Evolutionary conservation across 1,140 invertebrate genomes (phyloP).

Genomic region (Drosophila seguyi): DNA sequence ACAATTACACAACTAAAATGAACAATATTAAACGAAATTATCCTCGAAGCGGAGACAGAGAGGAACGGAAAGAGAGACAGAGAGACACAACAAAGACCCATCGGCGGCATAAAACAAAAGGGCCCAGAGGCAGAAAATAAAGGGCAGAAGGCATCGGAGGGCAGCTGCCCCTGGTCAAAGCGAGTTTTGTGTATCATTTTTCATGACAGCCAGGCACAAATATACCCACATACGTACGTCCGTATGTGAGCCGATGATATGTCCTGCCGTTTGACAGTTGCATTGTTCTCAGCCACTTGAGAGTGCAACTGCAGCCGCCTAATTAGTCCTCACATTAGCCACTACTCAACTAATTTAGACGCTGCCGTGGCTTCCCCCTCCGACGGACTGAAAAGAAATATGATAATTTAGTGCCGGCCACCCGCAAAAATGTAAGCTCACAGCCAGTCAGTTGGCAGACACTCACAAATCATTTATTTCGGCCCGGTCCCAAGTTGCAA

Average conservation of each 20-base stretch:
- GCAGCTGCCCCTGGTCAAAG: slow-evolving; percentile 65
- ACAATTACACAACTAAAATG: slow-evolving; percentile 84
- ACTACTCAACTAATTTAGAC: slow-evolving; percentile 39
- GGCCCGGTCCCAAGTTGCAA: slow-evolving; percentile 45
- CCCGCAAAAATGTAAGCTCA: slow-evolving; percentile 53
- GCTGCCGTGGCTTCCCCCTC: neutral
- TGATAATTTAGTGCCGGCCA: slow-evolving; percentile 72
- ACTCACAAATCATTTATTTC: slow-evolving; percentile 73
- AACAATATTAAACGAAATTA: slow-evolving; percentile 83
- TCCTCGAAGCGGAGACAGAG: slow-evolving; percentile 38
- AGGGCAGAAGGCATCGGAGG: slow-evolving; percentile 44
- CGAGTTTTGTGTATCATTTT: slow-evolving; percentile 79
- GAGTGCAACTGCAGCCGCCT: slow-evolving; percentile 76
- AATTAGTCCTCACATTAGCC: slow-evolving; percentile 60
- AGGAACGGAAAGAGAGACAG: slow-evolving; percentile 27
- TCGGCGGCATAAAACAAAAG: slow-evolving; percentile 80
- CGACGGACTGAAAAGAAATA: slow-evolving; percentile 20
- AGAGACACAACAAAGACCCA: slow-evolving; percentile 67
- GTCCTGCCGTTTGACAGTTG: slow-evolving; percentile 66
- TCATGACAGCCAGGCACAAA: slow-evolving; percentile 51
- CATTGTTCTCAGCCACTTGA: slow-evolving; percentile 72
- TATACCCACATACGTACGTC: slow-evolving; percentile 46
- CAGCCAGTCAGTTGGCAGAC: neutral
- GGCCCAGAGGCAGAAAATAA: slow-evolving; percentile 70
- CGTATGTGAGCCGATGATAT: slow-evolving; percentile 27